Base-by-base conservation (phyloP, 2,888 invertebrate species). In the Hesperia comma region DNA sequence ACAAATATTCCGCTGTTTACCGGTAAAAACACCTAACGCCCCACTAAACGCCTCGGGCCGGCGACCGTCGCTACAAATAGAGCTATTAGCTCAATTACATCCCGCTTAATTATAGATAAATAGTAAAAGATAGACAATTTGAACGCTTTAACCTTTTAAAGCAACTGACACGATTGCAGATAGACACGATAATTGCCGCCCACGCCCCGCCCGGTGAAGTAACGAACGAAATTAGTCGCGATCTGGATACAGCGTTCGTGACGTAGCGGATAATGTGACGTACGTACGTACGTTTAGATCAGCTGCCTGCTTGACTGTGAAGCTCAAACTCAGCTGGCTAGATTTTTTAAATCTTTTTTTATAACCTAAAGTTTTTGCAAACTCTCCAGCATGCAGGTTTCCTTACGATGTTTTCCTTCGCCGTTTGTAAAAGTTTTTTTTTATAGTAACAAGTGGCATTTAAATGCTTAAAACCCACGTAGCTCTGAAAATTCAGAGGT, bases 121-220 rank as follows among this genome's bases (percentile, higher is more conserved):
- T 66, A 66, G 54, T 54, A 43, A 66, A 66, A 60, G 66, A 66
- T 66, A 66, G 60, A 66, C 66, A 66, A 60, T 66, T 66, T 46
- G 54, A 60, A 46, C 60, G 41, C 58, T 66, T 60, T 66, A 66
- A 66, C 66, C 66, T 66, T 68, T 72, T 68, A 67, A 70, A 71
- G 66, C 61, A 63, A 53, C 69, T 77, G 78, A 79, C 66, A 66
- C 54, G 54, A 66, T 60, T 66, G 57, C 76, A 77, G 75, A 78
- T 78, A 74, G 82, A 82, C 83, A 77, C 73, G 76, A 80, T 88
- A 73, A 74, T 73, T 70, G 64, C 56, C 58, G 58, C 64, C 64
- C 53, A 64, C 69, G 67, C 68, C 61, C 68, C 19, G 63, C 61
- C 56, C 32, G 26, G 21, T 60, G 66, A 53, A 57, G 63, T 69